Percentiles rank a stretch among this genome's conserved stretches.
Evolutionary conservation across 1,140 invertebrate genomes (phyloP).

Genomic region (Tetramorium simillimum): DNA sequence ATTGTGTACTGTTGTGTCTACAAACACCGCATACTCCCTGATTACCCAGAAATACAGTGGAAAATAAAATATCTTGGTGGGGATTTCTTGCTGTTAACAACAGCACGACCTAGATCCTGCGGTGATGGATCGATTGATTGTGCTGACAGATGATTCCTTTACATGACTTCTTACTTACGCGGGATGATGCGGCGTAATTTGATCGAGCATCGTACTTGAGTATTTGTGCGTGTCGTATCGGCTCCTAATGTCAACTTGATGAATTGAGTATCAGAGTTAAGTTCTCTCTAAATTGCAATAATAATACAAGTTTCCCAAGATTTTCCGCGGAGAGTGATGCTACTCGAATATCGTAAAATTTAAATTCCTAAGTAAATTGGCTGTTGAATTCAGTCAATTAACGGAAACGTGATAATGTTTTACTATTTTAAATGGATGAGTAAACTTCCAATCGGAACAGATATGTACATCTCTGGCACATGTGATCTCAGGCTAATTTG

Average conservation of each 20-base stretch:
- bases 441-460: neutral
- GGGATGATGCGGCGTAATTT: conserved; percentile 35
- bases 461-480: neutral
- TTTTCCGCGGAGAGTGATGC: neutral
- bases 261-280: conserved; percentile 37
- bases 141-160: conserved; percentile 60
- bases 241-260: conserved; percentile 47
- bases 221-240: conserved; percentile 51
- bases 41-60: neutral
- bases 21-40: neutral
- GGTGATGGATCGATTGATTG: conserved; percentile 65
- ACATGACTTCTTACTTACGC: conserved; percentile 71
- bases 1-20: neutral
- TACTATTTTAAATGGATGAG: neutral
- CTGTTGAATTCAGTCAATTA: neutral
- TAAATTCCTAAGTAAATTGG: neutral
- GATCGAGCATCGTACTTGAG: conserved; percentile 14
- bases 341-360: neutral
- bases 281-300: conserved; percentile 14
- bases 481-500: neutral
- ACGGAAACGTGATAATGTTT: neutral
- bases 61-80: neutral
- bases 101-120: conserved; percentile 23
- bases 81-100: neutral
- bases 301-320: neutral